These are phyloP conservation scores for Philotrypesis tridentata DNA, from an alignment of 1,140 invertebrate species.

Conservation along the genomic window DNA sequence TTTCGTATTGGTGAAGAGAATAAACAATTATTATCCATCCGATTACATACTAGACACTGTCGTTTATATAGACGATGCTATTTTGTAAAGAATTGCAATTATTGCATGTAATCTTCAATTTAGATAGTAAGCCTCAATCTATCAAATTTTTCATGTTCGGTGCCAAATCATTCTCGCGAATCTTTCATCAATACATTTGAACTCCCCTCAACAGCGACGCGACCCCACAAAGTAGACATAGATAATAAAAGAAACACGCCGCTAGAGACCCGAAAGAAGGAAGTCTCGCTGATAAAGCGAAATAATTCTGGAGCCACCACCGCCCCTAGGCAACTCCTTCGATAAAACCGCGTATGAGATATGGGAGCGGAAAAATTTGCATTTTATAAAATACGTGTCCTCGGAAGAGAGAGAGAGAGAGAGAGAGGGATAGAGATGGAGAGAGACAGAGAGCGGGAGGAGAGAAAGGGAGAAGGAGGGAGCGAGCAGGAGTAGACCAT, in stretches of 20 bases:
- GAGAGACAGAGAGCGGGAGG: neutral
- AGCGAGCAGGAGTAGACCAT: too few species aligned
- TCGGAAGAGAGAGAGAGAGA: constrained; percentile 14
- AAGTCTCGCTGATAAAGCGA: constrained; percentile 37
- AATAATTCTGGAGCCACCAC: constrained; percentile 28
- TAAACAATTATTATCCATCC: too few species aligned
- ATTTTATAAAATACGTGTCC: constrained; percentile 61
- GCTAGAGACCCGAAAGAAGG: neutral
- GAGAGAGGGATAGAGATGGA: neutral
- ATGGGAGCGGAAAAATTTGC: constrained; percentile 56
- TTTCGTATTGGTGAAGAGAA: too few species aligned
- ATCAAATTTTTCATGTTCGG: too few species aligned
- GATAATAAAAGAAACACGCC: constrained; percentile 1
- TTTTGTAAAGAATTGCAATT: too few species aligned
- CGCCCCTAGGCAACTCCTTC: constrained; percentile 36
- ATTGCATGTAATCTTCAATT: too few species aligned
- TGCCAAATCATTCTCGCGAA: too few species aligned
- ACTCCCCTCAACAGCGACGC: neutral
- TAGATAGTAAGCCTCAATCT: too few species aligned
- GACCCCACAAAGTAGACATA: neutral
- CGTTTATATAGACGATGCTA: too few species aligned
- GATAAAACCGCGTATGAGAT: constrained; percentile 43
- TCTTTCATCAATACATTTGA: neutral
- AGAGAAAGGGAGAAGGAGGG: neutral
- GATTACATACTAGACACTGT: too few species aligned